Evolutionary conservation across 2,797 vertebrate species (phyloP).

Genomic region (Pampus argenteus): DNA sequence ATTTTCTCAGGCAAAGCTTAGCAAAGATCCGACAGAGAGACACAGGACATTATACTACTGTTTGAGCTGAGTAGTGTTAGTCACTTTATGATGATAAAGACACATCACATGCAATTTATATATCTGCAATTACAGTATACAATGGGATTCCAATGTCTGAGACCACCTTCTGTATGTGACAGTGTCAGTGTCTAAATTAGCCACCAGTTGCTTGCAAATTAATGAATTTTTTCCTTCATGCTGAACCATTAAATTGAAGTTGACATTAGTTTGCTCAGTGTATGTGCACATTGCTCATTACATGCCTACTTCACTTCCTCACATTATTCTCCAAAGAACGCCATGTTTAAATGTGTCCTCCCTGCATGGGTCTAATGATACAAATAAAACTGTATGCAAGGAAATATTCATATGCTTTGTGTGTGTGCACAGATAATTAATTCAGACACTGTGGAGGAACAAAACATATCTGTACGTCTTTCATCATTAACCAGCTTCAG

Average conservation of each 20-base stretch:
- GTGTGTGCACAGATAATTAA: background rate
- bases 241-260: background rate
- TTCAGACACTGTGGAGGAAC: background rate
- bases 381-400: background rate
- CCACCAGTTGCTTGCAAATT: background rate
- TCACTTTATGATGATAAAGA: too few relatives aligned
- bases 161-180: too few relatives aligned
- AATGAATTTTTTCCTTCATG: background rate
- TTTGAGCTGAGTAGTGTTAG: too few relatives aligned
- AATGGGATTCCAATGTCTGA: too few relatives aligned
- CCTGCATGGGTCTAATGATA: background rate
- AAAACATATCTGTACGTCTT: background rate
- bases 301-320: background rate
- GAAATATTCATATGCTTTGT: background rate
- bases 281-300: background rate
- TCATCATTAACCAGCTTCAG: background rate
- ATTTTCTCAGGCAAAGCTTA: too few relatives aligned
- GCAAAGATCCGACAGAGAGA: too few relatives aligned
- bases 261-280: background rate
- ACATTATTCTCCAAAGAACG: constrained; percentile 2
- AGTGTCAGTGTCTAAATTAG: background rate
- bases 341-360: background rate
- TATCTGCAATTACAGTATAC: too few relatives aligned
- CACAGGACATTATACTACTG: too few relatives aligned
- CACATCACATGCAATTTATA: too few relatives aligned